Evolutionary conservation across 2,888 invertebrate genomes (phyloP), one percentile per base, ranked within the genome.

Genomic region (Agonum fuliginosum): DNA sequence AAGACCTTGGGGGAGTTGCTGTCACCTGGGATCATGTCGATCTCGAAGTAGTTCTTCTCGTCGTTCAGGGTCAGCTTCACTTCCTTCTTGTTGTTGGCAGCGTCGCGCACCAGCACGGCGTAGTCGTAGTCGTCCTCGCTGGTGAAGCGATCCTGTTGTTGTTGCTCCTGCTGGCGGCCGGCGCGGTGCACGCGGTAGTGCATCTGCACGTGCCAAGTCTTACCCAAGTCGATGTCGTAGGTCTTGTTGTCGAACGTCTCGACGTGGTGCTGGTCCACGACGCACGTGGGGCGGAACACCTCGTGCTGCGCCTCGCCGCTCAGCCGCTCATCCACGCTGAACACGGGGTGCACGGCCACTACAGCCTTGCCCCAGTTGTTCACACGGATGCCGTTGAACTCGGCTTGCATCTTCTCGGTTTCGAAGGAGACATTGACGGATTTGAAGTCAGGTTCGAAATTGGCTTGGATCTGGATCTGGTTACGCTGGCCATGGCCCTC

Each of bases 221-320:
- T 82, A 82, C 88, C 86, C 83, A 88, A 81, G 30, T 88, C 84
- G 80, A 91, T 87, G 8, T 90, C 87, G 83, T 91, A 93, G 30
- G 88, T 87, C 46, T 88, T 89, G 83, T 91, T 90, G 86, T 93
- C 93, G 85, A 93, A 93, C 0, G 93, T 93, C 80, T 86, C 89
- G 67, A 90, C 88, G 70, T 85, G 86, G 65, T 86, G 88, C 27
- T 88, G 86, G 80, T 93, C 93, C 46, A 94, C 84, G 2, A 90
- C 87, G 83, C 94, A 94, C 81, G 86, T 88, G 54, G 89, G 91
- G 83, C 87, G 87, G 84, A 87, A 89, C 81, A 89, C 89, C 79
- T 87, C 83, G 48, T 34, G 12, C 19, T 81, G 78, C n/a, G 81
- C 70, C 74, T 83, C 77, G 10, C 82, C 82, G 27, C 78, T 69